Evolutionary conservation across 2,797 vertebrate genomes (phyloP), one percentile per base, ranked within the genome.

Genomic region (Enteromius afrohamiltoni): DNA sequence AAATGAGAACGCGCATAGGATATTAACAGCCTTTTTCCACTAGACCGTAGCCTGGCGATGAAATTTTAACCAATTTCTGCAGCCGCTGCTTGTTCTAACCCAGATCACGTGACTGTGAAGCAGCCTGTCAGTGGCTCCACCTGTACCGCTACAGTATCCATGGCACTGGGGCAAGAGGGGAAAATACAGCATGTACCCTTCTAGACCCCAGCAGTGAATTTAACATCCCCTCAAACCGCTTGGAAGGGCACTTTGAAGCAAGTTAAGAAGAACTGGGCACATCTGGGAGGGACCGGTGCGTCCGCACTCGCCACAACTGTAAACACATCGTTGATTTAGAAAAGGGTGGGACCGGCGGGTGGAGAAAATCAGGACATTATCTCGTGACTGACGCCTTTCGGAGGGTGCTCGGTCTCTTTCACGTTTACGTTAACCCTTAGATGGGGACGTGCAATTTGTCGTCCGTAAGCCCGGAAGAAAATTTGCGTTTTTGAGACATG

Each of bases 51-150:
- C 58, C 79, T 71, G 83, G 79, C 85, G 69, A 79, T 70, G 80
- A 45, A 68, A 77, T 79, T 89, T 58, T 85, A 86, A 85, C 82
- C 87, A 83, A 89, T 93, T 92, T 92, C 88, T 88, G 86, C 89
- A 87, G 88, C 89, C 92, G 87, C 91, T 83, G 93, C 93, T 93
- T 92, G 92, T 93, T 93, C 91, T 90, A 92, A 93, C 89, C 89
- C 88, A 82, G 84, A 87, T 91, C 96, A 96, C 95, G 95, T 97
- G 96, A 95, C 90, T 31, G 17, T 23, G 78, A 67, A 85, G 83
- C 91, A 91, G 92, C 95, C 94, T 93, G 95, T 93, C 92, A 90
- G 88, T 86, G 83, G 92, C 94, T 93, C 94, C 95, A 95, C 95
- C 96, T 95, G 91, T 90, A 85, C 92, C 89, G 81, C 89, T 93